Base-by-base conservation (phyloP, 1,140 invertebrate species). In the Bradynema listronoti region DNA sequence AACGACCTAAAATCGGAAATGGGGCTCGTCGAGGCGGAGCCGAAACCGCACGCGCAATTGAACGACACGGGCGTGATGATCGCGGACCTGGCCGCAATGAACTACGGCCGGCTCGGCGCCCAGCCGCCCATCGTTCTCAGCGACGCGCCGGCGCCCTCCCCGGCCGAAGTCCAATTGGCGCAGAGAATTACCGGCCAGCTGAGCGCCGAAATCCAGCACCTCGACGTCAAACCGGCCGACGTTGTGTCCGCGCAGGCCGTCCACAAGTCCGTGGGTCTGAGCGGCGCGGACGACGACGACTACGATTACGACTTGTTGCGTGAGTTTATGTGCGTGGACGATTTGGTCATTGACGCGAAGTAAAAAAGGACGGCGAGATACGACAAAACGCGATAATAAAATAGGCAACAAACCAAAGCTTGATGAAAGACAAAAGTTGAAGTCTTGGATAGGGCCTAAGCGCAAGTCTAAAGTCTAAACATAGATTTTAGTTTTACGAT, bases 191-290 rank as follows among this genome's bases (percentile, higher is more conserved):
- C 27, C 24, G 25, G 53, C 1, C 19, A 62, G 9, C 45, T 66
- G 19, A n/a, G 30, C 3, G 32, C 30, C 3, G 59, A 65, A 25
- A 55, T 68, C 33, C 7, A 25, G 2, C 24, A 45, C 27, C 51
- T 49, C 22, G 33, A 32, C 47, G 65, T 54, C 11, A 9, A 19
- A 16, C 63, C 63, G 5, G 43, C 19, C 22, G 63, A 51, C 9
- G 7, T 66, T 9, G 56, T 63, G 3, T 52, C 27, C 16, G 16
- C 65, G 24, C n/a, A 36, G 7, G 42, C 54, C 22, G 29, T 66
- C n/a, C 63, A 66, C 42, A 16, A 66, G 22, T 52, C 63, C 6
- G 46, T 66, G n/a, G 65, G 65, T 7, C n/a, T 66, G 16, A 54
- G 27, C 32, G 56, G 68, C 14, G 65, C 33, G 16, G 61, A 68